Conservation (phyloP, 1,140 invertebrate species). For the Ips typographus region DNA sequence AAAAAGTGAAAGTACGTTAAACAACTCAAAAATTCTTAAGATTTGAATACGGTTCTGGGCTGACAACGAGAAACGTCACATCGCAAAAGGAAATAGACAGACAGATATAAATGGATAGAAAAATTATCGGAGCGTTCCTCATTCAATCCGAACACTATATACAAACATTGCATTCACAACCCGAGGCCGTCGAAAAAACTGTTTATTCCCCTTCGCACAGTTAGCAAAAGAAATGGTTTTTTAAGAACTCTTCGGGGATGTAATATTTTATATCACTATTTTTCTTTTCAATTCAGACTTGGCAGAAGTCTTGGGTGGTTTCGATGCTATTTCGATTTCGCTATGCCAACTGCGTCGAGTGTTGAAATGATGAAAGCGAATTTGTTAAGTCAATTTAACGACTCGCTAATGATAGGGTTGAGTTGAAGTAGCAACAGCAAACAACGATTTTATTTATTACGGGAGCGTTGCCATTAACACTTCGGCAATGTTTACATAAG, state of each 20-base stretch:
- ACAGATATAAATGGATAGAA: conserved; percentile 57
- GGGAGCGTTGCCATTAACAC: background rate
- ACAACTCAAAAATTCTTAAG: too few relatives aligned
- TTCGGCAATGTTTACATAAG: background rate
- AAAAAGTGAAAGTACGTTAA: too few relatives aligned
- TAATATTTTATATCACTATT: conserved; percentile 15
- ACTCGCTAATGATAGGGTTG: too few relatives aligned
- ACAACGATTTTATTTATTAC: background rate
- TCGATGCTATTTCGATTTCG: background rate
- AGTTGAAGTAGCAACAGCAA: too few relatives aligned
- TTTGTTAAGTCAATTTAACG: too few relatives aligned
- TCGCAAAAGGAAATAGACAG: conserved; percentile 55
- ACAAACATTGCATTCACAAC: conserved; percentile 46
- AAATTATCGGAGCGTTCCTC: conserved; percentile 55
- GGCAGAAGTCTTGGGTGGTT: background rate
- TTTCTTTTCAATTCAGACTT: conserved; percentile 7
- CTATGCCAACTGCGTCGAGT: background rate
- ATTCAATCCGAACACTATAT: conserved; percentile 49
- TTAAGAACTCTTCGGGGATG: conserved; percentile 25
- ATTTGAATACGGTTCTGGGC: too few relatives aligned
- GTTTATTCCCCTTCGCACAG: conserved; percentile 27
- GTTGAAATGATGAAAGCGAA: too few relatives aligned
- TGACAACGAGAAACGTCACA: conserved; percentile 45
- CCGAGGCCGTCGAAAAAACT: conserved; percentile 31
- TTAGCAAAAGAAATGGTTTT: conserved; percentile 27